A percentile compares a stretch with the other conserved stretches of the same genome.
Conservation (phyloP, 2,113 vertebrate genomes). For the Otis tarda region DNA sequence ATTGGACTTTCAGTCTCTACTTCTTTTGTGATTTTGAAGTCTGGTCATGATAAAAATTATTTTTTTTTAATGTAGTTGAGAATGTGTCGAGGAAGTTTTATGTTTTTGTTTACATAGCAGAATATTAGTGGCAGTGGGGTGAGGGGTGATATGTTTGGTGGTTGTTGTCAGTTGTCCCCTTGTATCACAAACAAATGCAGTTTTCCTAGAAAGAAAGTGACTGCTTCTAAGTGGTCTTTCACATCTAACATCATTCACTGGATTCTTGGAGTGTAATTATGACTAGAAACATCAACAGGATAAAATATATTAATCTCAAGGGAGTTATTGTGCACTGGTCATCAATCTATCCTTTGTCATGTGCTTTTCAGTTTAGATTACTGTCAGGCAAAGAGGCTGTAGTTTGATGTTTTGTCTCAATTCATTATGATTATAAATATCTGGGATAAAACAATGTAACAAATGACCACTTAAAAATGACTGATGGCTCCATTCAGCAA, state of each 20-base stretch:
- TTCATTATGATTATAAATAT: conserved; percentile 51
- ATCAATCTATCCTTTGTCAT: conserved; percentile 13
- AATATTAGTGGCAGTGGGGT: background rate
- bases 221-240: background rate
- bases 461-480: conserved; percentile 41
- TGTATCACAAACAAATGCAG: background rate
- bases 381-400: background rate
- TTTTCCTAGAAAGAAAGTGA: background rate
- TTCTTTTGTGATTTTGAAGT: background rate
- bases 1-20: rapidly evolving
- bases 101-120: background rate
- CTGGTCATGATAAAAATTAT: background rate
- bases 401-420: conserved; percentile 31
- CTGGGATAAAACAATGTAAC: conserved; percentile 9
- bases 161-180: background rate
- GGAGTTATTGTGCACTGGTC: background rate
- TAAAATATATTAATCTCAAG: conserved; percentile 27
- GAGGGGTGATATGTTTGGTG: background rate
- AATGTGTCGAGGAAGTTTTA: background rate
- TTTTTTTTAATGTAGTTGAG: background rate
- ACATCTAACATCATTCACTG: background rate
- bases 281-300: background rate
- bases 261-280: background rate
- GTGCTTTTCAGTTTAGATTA: conserved; percentile 42
- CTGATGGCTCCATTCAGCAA: background rate